These are phyloP conservation scores for Pristiophorus japonicus DNA, from an alignment of 2,113 vertebrate genomes.

Conservation along the genomic window DNA sequence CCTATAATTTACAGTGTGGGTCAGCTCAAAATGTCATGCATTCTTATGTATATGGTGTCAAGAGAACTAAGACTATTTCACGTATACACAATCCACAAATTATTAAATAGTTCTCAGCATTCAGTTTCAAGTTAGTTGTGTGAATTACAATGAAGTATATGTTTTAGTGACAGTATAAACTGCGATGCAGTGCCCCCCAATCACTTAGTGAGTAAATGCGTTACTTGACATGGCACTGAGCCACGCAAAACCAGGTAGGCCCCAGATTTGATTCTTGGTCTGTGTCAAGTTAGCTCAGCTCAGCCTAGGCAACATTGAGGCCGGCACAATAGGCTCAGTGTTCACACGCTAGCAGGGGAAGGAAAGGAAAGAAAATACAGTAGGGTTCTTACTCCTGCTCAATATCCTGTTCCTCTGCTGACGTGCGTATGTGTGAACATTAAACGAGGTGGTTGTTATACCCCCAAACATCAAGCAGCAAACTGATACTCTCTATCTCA, in stretches of 20 bases:
- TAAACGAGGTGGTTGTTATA: not conserved
- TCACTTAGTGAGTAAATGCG: not conserved
- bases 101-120: not conserved
- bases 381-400: not conserved
- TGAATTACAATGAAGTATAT: not conserved
- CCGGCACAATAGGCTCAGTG: not conserved
- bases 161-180: not conserved
- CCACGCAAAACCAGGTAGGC: not conserved
- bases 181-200: not conserved
- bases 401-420: not conserved
- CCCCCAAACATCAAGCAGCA: not conserved
- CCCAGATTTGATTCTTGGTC: not conserved
- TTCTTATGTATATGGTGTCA: not conserved
- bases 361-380: not conserved
- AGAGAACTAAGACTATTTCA: not conserved
- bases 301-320: not conserved
- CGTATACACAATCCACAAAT: not conserved
- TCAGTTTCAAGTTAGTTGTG: not conserved
- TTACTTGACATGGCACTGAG: not conserved
- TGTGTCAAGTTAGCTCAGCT: not conserved
- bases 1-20: not conserved
- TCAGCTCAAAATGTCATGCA: constrained; percentile 2
- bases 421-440: not conserved
- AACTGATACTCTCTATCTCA: not conserved
- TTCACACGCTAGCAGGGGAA: not conserved